phyloP scores from a whole-genome alignment of 2,888 invertebrate genomes.

The Nomada ruficornis region DNA sequence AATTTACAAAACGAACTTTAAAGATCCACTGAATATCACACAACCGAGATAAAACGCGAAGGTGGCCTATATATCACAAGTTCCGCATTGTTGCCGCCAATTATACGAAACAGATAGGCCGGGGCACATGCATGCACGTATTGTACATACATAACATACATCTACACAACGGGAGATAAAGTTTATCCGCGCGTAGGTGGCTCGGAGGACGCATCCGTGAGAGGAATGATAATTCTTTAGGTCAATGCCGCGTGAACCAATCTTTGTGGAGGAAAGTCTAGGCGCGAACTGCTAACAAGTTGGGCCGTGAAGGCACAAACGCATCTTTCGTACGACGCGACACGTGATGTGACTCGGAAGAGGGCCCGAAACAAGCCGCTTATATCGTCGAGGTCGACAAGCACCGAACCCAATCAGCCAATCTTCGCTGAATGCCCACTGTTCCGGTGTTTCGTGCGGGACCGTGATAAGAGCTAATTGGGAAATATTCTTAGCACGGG shows the following conservation, averaged over 20 bases:
- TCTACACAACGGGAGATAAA: neutral
- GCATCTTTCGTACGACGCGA: constrained; percentile 33
- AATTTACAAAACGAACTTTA: neutral
- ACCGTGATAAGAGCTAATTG: neutral
- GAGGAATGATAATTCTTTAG: constrained; percentile 37
- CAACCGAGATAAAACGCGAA: too few relatives aligned
- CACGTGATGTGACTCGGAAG: constrained; percentile 43
- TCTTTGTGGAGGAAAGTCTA: constrained; percentile 37
- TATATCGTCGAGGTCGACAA: constrained; percentile 32
- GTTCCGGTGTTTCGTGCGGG: constrained; percentile 37
- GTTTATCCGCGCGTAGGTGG: constrained; percentile 5
- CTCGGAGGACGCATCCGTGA: constrained; percentile 35
- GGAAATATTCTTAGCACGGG: neutral
- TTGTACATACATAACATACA: neutral
- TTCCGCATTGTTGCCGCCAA: constrained; percentile 7
- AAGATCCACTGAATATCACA: too few relatives aligned
- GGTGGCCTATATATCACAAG: neutral
- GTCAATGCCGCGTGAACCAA: constrained; percentile 44
- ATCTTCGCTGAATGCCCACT: constrained; percentile 37
- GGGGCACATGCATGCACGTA: too few relatives aligned
- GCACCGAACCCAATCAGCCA: constrained; percentile 41
- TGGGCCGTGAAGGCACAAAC: neutral
- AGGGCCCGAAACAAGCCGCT: constrained; percentile 26
- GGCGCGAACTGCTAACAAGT: constrained; percentile 1
- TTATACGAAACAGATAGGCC: neutral